Conservation (phyloP, 2,797 vertebrate species). For the Eupleurogrammus muticus region DNA sequence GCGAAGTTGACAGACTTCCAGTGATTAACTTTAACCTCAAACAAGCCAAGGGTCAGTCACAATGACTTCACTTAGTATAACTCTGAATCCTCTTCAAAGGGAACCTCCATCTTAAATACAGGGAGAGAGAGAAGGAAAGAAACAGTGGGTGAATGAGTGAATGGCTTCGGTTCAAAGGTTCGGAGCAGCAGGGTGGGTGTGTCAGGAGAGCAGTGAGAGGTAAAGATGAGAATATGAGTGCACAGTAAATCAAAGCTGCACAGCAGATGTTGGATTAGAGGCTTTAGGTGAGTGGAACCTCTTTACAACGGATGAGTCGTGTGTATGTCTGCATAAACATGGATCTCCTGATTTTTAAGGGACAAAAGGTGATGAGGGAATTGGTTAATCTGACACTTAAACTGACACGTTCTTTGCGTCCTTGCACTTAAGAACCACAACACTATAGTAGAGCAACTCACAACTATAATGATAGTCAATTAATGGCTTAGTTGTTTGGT, state of each 20-base stretch:
- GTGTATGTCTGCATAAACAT: neutral
- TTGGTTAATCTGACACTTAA: too few species aligned
- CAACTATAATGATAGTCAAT: too few species aligned
- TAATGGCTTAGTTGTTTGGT: too few species aligned
- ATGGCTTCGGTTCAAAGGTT: neutral
- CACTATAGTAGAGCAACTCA: too few species aligned
- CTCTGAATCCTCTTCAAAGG: neutral
- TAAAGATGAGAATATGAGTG: slow-evolving; percentile 8
- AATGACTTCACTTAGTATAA: slow-evolving; percentile 15
- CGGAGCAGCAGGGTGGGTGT: neutral
- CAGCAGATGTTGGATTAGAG: slow-evolving; percentile 22
- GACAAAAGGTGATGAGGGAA: too few species aligned
- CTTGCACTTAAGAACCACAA: too few species aligned
- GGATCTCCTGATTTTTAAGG: neutral
- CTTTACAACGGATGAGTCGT: slow-evolving; percentile 17
- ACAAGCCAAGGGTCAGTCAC: neutral
- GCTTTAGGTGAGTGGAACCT: neutral
- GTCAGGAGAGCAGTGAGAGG: neutral
- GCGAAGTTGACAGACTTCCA: slow-evolving; percentile 13
- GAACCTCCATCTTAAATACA: slow-evolving; percentile 18
- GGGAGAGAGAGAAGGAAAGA: neutral
- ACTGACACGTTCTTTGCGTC: too few species aligned
- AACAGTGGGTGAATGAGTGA: neutral
- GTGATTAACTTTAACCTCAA: neutral
- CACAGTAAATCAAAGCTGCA: slow-evolving; percentile 3